phyloP scores from a whole-genome alignment of 92 coral and sea anemone genomes.

The Phenganax subtilis region DNA sequence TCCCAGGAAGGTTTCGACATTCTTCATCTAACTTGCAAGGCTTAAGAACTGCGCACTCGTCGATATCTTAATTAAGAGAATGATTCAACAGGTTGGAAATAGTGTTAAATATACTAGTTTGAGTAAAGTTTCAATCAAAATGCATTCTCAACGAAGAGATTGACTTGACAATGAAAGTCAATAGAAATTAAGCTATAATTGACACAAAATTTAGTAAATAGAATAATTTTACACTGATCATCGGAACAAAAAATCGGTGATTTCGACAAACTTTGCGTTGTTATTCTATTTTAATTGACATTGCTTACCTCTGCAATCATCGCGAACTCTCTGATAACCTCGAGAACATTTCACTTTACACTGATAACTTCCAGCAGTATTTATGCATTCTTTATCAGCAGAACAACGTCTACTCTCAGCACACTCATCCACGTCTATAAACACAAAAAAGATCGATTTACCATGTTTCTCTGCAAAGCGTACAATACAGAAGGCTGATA shows the following conservation, averaged over 20 bases:
- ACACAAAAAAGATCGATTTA: not conserved
- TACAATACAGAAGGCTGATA: not conserved
- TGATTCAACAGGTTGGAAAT: not conserved
- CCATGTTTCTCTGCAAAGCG: not conserved
- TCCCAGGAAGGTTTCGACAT: constrained; percentile 25
- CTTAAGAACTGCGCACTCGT: constrained; percentile 3
- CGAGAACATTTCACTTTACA: constrained; percentile 21
- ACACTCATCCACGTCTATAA: constrained; percentile 21
- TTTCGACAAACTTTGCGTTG: no score
- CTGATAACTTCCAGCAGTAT: constrained; percentile 4
- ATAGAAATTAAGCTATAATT: no score
- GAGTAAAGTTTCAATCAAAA: not conserved
- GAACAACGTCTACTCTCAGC: not conserved
- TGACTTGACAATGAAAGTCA: no score
- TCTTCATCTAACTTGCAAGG: constrained; percentile 13
- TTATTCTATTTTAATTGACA: no score
- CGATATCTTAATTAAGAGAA: constrained; percentile 3
- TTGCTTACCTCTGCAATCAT: constrained; percentile 30
- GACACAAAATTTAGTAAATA: no score
- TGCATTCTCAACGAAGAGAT: no score
- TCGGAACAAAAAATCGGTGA: no score
- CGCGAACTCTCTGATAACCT: constrained; percentile 24
- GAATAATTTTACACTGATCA: no score
- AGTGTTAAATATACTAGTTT: not conserved
- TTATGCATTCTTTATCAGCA: constrained; percentile 26